Conservation (phyloP, 1,140 invertebrate genomes). For the Cherax destructor region DNA sequence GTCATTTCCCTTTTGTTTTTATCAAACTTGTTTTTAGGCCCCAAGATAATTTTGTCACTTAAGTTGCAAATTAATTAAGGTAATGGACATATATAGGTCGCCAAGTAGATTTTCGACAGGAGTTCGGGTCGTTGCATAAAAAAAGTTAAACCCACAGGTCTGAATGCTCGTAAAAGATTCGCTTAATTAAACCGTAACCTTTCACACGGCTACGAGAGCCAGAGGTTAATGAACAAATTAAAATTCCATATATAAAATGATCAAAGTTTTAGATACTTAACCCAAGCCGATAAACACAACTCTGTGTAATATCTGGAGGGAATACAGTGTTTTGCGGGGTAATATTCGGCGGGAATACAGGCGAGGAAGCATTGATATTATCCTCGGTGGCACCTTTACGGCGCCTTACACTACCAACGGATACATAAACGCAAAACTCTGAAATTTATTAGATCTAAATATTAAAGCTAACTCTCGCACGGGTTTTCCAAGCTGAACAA, state of each 20-base stretch:
- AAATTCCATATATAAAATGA: neutral
- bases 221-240: neutral
- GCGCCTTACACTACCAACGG: slow-evolving; percentile 32
- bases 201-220: no score
- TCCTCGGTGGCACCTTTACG: slow-evolving; percentile 13
- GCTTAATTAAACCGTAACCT: no score
- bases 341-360: neutral
- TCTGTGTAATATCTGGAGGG: no score
- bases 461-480: neutral
- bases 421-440: slow-evolving; percentile 31
- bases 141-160: no score
- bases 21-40: no score
- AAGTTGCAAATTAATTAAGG: no score
- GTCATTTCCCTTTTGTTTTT: no score
- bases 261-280: neutral
- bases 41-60: no score
- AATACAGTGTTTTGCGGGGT: neutral
- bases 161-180: no score
- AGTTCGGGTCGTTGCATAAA: no score
- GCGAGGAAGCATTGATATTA: neutral
- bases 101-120: no score
- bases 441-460: slow-evolving; percentile 19
- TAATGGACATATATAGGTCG: no score
- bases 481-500: neutral
- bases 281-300: neutral